phyloP scores from a whole-genome alignment of 2,113 vertebrate genomes.

The Triplophysa dalaica region DNA sequence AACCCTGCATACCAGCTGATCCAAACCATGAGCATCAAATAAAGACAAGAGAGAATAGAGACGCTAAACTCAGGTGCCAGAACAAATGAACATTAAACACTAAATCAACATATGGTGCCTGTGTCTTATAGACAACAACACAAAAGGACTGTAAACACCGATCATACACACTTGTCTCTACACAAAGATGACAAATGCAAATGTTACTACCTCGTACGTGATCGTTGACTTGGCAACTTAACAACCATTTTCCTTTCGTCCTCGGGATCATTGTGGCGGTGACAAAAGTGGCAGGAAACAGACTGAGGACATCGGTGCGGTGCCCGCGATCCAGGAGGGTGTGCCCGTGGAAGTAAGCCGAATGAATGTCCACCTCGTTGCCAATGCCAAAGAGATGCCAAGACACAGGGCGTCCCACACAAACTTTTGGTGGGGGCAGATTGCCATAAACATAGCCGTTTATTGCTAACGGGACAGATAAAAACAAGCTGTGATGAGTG shows the following conservation, averaged over 20 bases:
- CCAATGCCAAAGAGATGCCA: constrained; percentile 96
- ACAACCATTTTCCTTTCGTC: constrained; percentile 84
- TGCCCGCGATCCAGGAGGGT: constrained; percentile 85
- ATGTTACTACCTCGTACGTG: constrained; percentile 87
- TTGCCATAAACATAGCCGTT: constrained; percentile 93
- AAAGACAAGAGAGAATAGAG: too few species aligned
- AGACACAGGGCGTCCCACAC: constrained; percentile 75
- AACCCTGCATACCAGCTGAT: constrained; percentile 89
- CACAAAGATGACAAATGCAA: neutral
- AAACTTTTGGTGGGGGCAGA: constrained; percentile 81
- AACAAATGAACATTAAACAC: neutral
- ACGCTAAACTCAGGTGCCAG: too few species aligned
- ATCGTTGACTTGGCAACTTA: constrained; percentile 90
- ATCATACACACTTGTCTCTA: too few species aligned
- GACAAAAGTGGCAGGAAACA: constrained; percentile 90
- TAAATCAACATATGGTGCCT: neutral
- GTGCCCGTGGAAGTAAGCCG: constrained; percentile 90
- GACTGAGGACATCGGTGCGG: constrained; percentile 83
- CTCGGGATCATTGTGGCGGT: constrained; percentile 81
- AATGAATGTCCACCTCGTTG: constrained; percentile 90
- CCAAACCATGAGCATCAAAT: neutral
- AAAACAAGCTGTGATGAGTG: neutral
- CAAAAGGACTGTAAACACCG: too few species aligned
- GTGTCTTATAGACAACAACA: neutral
- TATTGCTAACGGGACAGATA: constrained; percentile 73